Conservation (phyloP, 1,140 invertebrate genomes). For the Drosophila trapezifrons region DNA sequence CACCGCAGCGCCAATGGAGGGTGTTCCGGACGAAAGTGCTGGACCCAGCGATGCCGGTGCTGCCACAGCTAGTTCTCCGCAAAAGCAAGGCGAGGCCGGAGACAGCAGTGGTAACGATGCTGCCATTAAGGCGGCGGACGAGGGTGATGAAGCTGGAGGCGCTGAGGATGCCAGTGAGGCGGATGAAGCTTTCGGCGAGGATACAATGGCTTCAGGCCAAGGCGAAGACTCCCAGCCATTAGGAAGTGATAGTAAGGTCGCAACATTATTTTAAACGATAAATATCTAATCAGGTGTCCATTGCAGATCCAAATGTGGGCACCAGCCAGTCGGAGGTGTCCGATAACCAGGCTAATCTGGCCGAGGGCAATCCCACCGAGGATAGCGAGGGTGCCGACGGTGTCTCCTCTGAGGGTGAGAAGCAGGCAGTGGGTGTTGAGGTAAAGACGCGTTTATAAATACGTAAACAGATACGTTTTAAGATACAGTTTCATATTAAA, state of each 20-base stretch:
- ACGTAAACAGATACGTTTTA: no score
- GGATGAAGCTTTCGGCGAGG: slow-evolving; percentile 74
- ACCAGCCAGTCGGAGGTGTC: slow-evolving; percentile 78
- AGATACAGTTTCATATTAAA: neutral
- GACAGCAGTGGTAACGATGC: slow-evolving; percentile 47
- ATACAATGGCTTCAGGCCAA: slow-evolving; percentile 52
- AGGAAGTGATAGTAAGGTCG: slow-evolving; percentile 56
- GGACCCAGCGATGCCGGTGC: slow-evolving; percentile 53
- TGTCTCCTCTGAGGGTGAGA: slow-evolving; percentile 87
- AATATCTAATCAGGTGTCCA: neutral
- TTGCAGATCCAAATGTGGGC: slow-evolving; percentile 70
- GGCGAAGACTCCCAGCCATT: slow-evolving; percentile 64
- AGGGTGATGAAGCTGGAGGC: slow-evolving; percentile 47
- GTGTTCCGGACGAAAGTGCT: slow-evolving; percentile 51
- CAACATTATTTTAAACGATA: neutral
- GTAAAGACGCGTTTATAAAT: slow-evolving; percentile 26
- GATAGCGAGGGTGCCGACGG: slow-evolving; percentile 84
- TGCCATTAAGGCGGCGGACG: slow-evolving; percentile 45
- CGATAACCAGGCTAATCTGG: slow-evolving; percentile 67
- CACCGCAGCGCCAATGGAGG: slow-evolving; percentile 39
- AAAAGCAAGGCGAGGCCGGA: slow-evolving; percentile 55
- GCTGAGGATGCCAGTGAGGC: slow-evolving; percentile 62
- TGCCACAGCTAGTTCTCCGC: slow-evolving; percentile 56
- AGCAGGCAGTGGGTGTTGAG: slow-evolving; percentile 85
- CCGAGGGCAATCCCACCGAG: slow-evolving; percentile 68